Evolutionary conservation across 2,113 vertebrate genomes (phyloP).

Genomic region (Panthera tigris): DNA sequence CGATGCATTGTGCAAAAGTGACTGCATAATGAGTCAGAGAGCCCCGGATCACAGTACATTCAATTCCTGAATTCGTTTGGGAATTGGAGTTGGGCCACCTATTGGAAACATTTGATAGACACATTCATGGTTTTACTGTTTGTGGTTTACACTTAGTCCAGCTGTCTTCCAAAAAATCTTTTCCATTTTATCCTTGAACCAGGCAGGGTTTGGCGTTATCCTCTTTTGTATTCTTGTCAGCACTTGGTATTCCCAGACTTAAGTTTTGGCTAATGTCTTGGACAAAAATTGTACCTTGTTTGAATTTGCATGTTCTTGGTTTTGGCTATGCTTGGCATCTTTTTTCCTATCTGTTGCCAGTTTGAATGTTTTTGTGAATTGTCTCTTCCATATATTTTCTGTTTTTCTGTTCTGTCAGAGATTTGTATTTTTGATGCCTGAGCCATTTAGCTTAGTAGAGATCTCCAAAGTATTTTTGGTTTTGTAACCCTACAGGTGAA

Average conservation of each 20-base stretch:
- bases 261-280: not conserved
- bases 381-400: not conserved
- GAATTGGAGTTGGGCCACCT: not conserved
- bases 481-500: not conserved
- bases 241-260: not conserved
- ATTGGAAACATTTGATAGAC: not conserved
- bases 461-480: not conserved
- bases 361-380: not conserved
- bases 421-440: slow-evolving; percentile 9
- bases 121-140: not conserved
- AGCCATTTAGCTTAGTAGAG: not conserved
- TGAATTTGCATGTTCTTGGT: not conserved
- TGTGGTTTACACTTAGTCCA: not conserved
- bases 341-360: not conserved
- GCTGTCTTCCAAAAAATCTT: not conserved
- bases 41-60: not conserved
- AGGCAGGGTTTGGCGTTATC: not conserved
- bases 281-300: not conserved
- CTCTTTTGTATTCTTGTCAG: not conserved
- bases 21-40: not conserved
- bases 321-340: not conserved
- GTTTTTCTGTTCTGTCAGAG: not conserved
- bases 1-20: not conserved
- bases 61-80: not conserved
- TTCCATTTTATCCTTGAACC: not conserved